These are phyloP conservation scores for Megathymus violae DNA, from an alignment of 1,140 invertebrate species.

Conservation along the genomic window DNA sequence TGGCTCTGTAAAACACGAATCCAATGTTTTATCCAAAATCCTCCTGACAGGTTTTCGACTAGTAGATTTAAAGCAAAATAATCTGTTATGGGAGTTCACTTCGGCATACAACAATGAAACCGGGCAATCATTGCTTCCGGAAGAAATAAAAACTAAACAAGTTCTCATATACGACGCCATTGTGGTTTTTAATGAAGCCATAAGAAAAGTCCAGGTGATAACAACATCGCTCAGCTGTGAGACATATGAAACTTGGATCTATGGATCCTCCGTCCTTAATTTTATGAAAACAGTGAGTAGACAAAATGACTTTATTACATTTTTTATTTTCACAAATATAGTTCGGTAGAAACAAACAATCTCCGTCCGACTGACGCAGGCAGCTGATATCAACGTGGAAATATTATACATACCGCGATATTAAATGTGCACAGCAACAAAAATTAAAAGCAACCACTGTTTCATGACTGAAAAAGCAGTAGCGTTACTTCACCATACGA, in stretches of 20 bases:
- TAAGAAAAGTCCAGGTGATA: conserved; percentile 51
- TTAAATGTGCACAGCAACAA: too few relatives aligned
- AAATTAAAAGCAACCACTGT: too few relatives aligned
- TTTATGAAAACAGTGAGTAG: conserved; percentile 73
- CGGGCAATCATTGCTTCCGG: conserved; percentile 41
- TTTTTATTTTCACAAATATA: too few relatives aligned
- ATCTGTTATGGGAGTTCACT: conserved; percentile 54
- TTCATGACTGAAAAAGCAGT: too few relatives aligned
- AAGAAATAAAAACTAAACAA: conserved; percentile 57
- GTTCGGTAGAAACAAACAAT: too few relatives aligned
- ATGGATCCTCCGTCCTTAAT: conserved; percentile 66
- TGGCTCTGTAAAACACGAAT: too few relatives aligned
- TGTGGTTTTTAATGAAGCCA: conserved; percentile 53
- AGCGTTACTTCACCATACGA: too few relatives aligned
- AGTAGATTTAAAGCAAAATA: conserved; percentile 49
- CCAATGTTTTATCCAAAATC: conserved; percentile 37
- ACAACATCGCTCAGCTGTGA: conserved; percentile 52
- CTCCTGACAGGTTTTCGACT: conserved; percentile 62
- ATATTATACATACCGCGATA: too few relatives aligned
- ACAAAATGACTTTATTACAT: too few relatives aligned
- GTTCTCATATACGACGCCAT: conserved; percentile 69
- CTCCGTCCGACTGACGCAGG: too few relatives aligned
- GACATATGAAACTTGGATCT: conserved; percentile 57
- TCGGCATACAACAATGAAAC: conserved; percentile 51
- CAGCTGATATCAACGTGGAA: too few relatives aligned